Base-by-base conservation (phyloP, 1,140 invertebrate genomes). In the Hetaerina americana region DNA sequence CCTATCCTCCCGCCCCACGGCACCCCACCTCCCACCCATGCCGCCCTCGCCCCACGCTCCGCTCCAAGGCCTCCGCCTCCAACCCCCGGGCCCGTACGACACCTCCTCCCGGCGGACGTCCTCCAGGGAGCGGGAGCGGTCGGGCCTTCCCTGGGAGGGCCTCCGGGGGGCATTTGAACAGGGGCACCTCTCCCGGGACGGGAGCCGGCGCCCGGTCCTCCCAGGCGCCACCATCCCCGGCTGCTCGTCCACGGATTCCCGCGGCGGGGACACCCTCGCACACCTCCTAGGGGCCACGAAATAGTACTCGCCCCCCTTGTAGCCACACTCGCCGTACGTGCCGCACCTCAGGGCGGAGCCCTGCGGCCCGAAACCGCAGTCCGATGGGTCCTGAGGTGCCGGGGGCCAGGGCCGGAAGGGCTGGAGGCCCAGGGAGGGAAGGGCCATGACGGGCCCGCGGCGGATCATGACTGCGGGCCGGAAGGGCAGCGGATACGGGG, bases 221-320 rank as follows among this genome's bases (percentile, higher is more conserved):
- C n/a, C n/a, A n/a, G n/a, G n/a, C n/a, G n/a, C n/a, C n/a, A n/a
- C n/a, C n/a, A n/a, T n/a, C n/a, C n/a, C n/a, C 81, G 84, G 78
- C 78, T 82, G 79, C n/a, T 77, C 72, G 0, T 77, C 76, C 0
- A 78, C 77, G 0, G 77, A 74, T 5, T 78, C 72, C 0, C 77
- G 76, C 0, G 78, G 75, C 0, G 78, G 74, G 0, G 78, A 73
- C 5, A 77, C 73, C 66, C 78, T 76, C 2, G 24, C 69, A 27
- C n/a, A 26, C 15, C 70, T 77, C 5, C 77, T 83, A 0, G 88
- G 88, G 10, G 88, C 84, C 69, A 90, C 77, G 73, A 88, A 88
- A 76, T 89, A 89, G 75, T 90, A 89, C 74, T 91, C 89, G 2
- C 87, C 80, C 1, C 85, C 85, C 74, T 88, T 88, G 76, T 85